A percentile compares a stretch with the other conserved stretches of the same genome.
phyloP scores from a whole-genome alignment of 1,140 invertebrate genomes.

The Bombus confusus region DNA sequence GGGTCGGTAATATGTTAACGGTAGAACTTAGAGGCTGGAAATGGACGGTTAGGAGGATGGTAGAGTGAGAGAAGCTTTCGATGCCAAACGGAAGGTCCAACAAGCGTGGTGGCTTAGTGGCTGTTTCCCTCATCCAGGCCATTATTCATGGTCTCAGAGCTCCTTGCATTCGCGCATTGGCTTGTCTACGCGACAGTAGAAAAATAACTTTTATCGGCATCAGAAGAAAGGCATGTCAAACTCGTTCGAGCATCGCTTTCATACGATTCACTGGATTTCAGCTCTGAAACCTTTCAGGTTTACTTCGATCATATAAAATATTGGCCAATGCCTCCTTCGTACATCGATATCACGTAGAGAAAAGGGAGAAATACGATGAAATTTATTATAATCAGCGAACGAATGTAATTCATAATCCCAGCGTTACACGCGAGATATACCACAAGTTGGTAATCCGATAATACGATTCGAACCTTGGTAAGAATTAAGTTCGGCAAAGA shows the following conservation, averaged over 20 bases:
- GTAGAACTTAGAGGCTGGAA: constrained; percentile 40
- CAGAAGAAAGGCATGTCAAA: neutral
- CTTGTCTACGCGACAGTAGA: constrained; percentile 32
- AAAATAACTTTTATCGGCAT: constrained; percentile 28
- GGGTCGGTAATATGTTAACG: constrained; percentile 35
- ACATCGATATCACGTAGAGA: neutral
- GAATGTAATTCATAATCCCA: neutral
- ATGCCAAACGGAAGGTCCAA: constrained; percentile 58
- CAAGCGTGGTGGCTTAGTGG: constrained; percentile 59
- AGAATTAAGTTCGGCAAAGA: constrained; percentile 20
- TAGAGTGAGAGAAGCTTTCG: constrained; percentile 32
- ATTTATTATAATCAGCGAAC: neutral
- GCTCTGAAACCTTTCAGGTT: neutral
- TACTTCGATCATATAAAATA: neutral
- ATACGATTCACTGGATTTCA: neutral
- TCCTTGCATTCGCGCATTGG: constrained; percentile 35
- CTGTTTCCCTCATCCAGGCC: constrained; percentile 48
- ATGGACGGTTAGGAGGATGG: constrained; percentile 42
- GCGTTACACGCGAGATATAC: neutral
- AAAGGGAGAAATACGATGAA: neutral
- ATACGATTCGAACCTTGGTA: neutral
- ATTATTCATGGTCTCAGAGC: constrained; percentile 60
- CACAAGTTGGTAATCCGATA: neutral
- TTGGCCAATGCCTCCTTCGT: neutral
- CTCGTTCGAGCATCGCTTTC: neutral